Percentiles rank a stretch among this genome's conserved stretches.
These are phyloP conservation scores for Caenorhabditis inopinata DNA, from an alignment of 1,140 invertebrate species.

Conservation along the genomic window DNA sequence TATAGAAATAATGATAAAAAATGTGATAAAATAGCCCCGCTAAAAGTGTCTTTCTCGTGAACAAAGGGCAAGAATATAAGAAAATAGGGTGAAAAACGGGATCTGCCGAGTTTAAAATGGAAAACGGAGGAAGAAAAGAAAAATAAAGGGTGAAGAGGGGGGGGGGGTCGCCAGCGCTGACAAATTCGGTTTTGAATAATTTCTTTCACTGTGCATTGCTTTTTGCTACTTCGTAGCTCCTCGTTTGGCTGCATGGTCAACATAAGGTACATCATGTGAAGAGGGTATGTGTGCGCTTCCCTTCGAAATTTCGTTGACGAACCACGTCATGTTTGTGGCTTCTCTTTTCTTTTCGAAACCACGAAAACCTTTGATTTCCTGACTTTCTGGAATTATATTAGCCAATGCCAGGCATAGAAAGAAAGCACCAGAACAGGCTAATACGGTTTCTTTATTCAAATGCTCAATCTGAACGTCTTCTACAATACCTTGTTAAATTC, in stretches of 20 bases:
- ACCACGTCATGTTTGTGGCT: constrained; percentile 1
- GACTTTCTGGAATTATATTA: no score
- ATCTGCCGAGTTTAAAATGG: constrained; percentile 7
- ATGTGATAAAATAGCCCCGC: no score
- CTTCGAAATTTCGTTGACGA: constrained; percentile 15
- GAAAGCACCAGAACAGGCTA: neutral
- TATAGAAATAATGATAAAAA: constrained; percentile 7
- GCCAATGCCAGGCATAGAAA: no score
- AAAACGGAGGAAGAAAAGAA: neutral
- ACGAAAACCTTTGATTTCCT: no score
- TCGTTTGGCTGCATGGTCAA: neutral
- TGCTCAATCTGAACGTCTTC: neutral
- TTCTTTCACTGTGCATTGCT: constrained; percentile 17
- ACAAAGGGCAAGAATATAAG: neutral
- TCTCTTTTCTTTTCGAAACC: neutral
- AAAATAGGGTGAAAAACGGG: constrained; percentile 28
- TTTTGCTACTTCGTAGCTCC: constrained; percentile 8
- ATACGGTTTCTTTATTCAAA: constrained; percentile 6
- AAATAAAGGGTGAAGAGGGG: neutral
- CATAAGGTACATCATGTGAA: constrained; percentile 29
- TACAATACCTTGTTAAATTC: neutral
- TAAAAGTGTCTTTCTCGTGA: no score
- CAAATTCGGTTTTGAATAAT: constrained; percentile 35
- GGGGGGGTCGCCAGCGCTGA: neutral
- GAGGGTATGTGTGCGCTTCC: neutral